Conservation (phyloP, 1,140 invertebrate genomes). For the Steinernema feltiae region DNA sequence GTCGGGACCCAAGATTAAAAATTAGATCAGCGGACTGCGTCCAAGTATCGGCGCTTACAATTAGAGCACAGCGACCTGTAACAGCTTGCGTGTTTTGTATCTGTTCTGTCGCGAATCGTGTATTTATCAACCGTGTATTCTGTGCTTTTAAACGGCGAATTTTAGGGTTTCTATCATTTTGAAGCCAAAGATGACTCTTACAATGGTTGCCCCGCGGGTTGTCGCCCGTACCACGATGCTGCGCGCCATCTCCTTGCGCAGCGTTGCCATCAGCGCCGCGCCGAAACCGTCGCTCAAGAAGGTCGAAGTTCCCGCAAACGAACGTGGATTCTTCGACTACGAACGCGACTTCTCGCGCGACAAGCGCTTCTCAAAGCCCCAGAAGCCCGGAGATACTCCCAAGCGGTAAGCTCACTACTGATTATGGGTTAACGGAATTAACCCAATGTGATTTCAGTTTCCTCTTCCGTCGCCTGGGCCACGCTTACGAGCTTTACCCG, state of each 20-base stretch:
- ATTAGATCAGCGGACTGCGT: too few species aligned
- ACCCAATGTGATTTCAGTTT: slow-evolving; percentile 39
- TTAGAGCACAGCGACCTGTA: too few species aligned
- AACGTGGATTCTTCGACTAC: slow-evolving; percentile 44
- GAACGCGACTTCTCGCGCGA: slow-evolving; percentile 50
- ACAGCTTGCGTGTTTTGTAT: too few species aligned
- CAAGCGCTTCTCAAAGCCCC: slow-evolving; percentile 42
- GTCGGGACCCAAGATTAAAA: too few species aligned
- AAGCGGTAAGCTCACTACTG: slow-evolving; percentile 31
- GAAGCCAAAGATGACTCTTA: neutral
- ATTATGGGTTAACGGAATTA: neutral
- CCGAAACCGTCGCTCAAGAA: slow-evolving; percentile 14
- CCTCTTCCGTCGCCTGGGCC: slow-evolving; percentile 40
- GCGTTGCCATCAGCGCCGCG: neutral
- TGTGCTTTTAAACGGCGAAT: neutral
- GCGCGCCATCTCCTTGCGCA: neutral
- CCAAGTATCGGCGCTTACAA: too few species aligned
- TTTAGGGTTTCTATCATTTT: too few species aligned
- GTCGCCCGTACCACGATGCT: neutral
- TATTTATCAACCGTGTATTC: too few species aligned
- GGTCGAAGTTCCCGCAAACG: neutral
- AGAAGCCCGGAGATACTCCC: slow-evolving; percentile 48
- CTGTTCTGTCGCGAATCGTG: neutral
- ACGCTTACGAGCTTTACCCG: slow-evolving; percentile 50
- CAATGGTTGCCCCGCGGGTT: neutral